A percentile compares a stretch with the other conserved stretches of the same genome.
Evolutionary conservation across 2,888 invertebrate genomes (phyloP).

Genomic region (Parelbella ahira): DNA sequence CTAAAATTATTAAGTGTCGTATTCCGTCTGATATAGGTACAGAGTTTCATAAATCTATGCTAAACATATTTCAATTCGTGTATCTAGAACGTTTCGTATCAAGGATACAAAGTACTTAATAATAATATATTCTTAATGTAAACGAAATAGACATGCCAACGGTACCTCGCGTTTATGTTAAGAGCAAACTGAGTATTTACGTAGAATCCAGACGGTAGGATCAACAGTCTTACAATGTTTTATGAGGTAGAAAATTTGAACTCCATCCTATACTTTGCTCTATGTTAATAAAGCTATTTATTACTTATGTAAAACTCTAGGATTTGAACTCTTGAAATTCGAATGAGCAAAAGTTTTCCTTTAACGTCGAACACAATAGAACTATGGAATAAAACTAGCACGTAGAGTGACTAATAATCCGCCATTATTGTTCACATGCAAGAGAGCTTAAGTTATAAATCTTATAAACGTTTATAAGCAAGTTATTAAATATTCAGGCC

Average conservation of each 20-base stretch:
- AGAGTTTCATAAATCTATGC: no score
- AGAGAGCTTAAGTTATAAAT: no score
- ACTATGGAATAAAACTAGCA: conserved; percentile 5
- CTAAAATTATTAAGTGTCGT: no score
- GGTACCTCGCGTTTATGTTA: conserved; percentile 25
- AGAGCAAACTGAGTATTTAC: conserved; percentile 39
- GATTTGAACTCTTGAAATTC: conserved; percentile 26
- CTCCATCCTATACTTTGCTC: conserved; percentile 49
- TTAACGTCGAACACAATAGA: conserved; percentile 10
- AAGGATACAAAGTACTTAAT: no score
- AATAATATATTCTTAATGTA: not conserved
- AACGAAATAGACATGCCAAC: conserved; percentile 27
- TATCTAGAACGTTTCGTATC: no score
- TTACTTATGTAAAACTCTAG: conserved; percentile 52
- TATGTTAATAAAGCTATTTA: conserved; percentile 61
- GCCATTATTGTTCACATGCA: no score
- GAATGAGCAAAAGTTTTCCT: conserved; percentile 23
- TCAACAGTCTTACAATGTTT: conserved; percentile 49
- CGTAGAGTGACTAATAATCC: no score
- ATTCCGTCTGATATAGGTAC: no score
- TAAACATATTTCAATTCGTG: no score
- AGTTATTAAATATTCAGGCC: no score
- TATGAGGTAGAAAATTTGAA: conserved; percentile 57
- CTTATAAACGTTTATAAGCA: no score
- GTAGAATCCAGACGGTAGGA: conserved; percentile 38